A percentile compares a stretch with the other conserved stretches of the same genome.
Conservation (phyloP, 2,888 invertebrate genomes). For the Andrena haemorrhoa region DNA sequence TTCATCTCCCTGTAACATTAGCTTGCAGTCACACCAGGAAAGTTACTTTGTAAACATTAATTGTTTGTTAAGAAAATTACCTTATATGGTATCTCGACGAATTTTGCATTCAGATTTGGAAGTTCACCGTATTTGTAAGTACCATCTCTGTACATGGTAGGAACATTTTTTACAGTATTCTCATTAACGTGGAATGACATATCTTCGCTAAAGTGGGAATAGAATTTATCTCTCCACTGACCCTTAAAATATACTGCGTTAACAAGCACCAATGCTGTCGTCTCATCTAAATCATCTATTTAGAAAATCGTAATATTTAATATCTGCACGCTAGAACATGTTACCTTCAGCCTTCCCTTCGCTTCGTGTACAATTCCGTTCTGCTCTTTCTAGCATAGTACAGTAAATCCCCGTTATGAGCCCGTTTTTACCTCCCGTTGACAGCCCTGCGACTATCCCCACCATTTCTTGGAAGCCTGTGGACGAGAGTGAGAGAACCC, state of each 20-base stretch:
- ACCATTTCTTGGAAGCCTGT: too few species aligned
- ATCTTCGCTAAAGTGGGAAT: constrained; percentile 87
- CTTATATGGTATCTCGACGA: constrained; percentile 90
- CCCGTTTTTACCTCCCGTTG: too few species aligned
- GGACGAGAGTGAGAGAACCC: too few species aligned
- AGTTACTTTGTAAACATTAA: constrained; percentile 14
- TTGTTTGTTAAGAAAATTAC: constrained; percentile 72
- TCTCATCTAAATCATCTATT: constrained; percentile 85
- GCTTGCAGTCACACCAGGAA: neutral
- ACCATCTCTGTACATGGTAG: constrained; percentile 90
- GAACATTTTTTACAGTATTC: constrained; percentile 87
- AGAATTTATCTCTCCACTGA: constrained; percentile 90
- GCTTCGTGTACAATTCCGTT: neutral
- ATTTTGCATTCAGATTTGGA: constrained; percentile 86
- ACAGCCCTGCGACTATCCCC: too few species aligned
- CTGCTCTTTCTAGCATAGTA: neutral
- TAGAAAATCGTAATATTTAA: neutral
- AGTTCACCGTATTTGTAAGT: constrained; percentile 86
- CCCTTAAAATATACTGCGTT: constrained; percentile 96
- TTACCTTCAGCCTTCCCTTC: neutral
- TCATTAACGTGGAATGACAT: constrained; percentile 88
- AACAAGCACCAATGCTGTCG: constrained; percentile 90
- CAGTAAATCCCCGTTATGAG: too few species aligned
- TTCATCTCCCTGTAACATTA: constrained; percentile 86
- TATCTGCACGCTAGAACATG: neutral